Evolutionary conservation across 2,888 invertebrate species (phyloP).

Genomic region (Brachypalpus laphriformis): DNA sequence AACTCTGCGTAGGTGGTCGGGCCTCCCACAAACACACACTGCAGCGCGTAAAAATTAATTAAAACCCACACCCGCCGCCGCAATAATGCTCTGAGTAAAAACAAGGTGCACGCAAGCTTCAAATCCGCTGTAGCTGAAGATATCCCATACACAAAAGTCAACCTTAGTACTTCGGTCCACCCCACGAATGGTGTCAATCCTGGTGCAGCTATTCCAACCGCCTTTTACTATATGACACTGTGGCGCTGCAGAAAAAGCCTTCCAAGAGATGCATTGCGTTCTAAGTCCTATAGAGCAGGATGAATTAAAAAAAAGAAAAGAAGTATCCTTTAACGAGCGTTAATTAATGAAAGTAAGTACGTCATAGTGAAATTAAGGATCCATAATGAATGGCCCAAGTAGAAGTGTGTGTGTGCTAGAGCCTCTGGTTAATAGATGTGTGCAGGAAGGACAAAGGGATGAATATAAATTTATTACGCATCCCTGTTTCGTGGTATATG

Average conservation of each 20-base stretch:
- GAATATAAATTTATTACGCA: conserved; percentile 50
- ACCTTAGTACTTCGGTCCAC: neutral
- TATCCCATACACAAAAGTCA: conserved; percentile 28
- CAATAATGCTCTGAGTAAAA: conserved; percentile 20
- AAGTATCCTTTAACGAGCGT: conserved; percentile 64
- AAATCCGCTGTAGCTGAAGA: conserved; percentile 47
- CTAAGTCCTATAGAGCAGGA: neutral
- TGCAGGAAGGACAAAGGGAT: conserved; percentile 27
- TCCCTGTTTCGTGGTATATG: conserved; percentile 39
- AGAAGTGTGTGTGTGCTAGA: neutral
- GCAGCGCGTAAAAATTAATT: conserved; percentile 63
- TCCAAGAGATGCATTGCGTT: conserved; percentile 6
- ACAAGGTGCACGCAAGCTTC: conserved; percentile 52
- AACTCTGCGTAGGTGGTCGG: neutral
- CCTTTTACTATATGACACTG: neutral
- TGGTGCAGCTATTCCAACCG: neutral
- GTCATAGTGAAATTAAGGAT: conserved; percentile 70
- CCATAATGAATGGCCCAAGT: conserved; percentile 50
- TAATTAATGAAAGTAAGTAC: conserved; percentile 73
- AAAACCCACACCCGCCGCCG: conserved; percentile 42
- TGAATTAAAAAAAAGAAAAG: conserved; percentile 29
- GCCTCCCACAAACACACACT: too few relatives aligned
- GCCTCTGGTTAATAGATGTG: conserved; percentile 16
- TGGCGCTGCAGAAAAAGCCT: neutral
- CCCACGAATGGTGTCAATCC: conserved; percentile 25